Conservation (phyloP, 2,797 vertebrate species). For the Kryptopterus vitreolus region DNA sequence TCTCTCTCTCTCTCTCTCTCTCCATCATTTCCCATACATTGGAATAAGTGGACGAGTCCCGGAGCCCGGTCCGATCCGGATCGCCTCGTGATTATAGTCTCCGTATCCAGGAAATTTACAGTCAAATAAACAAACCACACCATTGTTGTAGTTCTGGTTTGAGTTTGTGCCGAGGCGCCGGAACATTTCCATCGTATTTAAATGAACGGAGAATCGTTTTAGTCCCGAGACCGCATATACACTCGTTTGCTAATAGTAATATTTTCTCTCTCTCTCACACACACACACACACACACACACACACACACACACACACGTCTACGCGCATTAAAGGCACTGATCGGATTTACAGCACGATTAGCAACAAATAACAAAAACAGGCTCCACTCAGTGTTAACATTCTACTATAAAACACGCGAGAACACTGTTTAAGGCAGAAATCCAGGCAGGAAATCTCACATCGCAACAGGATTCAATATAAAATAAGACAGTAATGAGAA, state of each 20-base stretch:
- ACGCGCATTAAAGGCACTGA: too few species aligned
- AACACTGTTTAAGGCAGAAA: not conserved
- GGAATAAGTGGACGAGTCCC: slow-evolving; percentile 1
- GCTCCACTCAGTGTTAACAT: not conserved
- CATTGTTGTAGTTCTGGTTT: not conserved
- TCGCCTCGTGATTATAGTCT: slow-evolving; percentile 1
- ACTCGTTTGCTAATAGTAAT: too few species aligned
- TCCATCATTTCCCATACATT: slow-evolving; percentile 39
- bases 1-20: slow-evolving; percentile 39
- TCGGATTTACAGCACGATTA: too few species aligned
- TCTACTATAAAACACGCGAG: not conserved
- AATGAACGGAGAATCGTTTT: not conserved
- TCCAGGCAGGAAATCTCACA: not conserved
- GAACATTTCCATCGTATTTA: not conserved
- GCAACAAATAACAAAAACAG: too few species aligned
- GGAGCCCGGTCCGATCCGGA: not conserved
- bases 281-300: too few species aligned
- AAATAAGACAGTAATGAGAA: not conserved
- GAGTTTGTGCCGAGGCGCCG: not conserved
- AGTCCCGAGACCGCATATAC: too few species aligned
- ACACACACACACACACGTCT: too few species aligned
- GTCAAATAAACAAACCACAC: not conserved
- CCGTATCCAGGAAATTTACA: not conserved
- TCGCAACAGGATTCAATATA: not conserved
- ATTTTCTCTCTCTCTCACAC: too few species aligned